Evolutionary conservation across 2,888 invertebrate species (phyloP).

Genomic region (Tenthredo scrophulariae): DNA sequence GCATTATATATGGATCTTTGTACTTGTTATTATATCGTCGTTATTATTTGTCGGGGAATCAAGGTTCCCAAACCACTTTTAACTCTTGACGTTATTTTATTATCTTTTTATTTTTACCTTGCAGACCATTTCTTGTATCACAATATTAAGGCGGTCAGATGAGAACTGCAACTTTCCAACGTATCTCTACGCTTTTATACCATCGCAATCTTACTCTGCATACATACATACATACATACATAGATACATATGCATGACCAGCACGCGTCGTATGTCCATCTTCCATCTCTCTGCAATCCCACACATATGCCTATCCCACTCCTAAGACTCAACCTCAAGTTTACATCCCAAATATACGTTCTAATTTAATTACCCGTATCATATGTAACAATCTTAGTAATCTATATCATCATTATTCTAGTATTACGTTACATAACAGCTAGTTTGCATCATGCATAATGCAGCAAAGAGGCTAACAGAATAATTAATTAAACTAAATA

Average conservation of each 20-base stretch:
- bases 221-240: slow-evolving; percentile 57
- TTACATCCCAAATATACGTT: slow-evolving; percentile 26
- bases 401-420: neutral
- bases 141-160: slow-evolving; percentile 69
- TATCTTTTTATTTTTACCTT: slow-evolving; percentile 67
- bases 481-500: slow-evolving; percentile 1
- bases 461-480: neutral
- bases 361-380: slow-evolving; percentile 45
- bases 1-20: neutral
- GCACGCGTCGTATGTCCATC: slow-evolving; percentile 44
- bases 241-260: slow-evolving; percentile 33
- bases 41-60: neutral
- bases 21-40: neutral
- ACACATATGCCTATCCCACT: slow-evolving; percentile 55
- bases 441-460: neutral
- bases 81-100: slow-evolving; percentile 8
- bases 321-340: slow-evolving; percentile 6
- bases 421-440: neutral
- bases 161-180: slow-evolving; percentile 74
- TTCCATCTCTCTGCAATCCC: slow-evolving; percentile 27
- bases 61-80: neutral
- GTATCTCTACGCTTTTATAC: slow-evolving; percentile 74
- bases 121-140: slow-evolving; percentile 69
- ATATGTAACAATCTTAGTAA: slow-evolving; percentile 3
- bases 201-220: slow-evolving; percentile 58